Evolutionary conservation across 2,888 invertebrate genomes (phyloP), one percentile per base, ranked within the genome.

Genomic region (Rhorus exstirpatorius): DNA sequence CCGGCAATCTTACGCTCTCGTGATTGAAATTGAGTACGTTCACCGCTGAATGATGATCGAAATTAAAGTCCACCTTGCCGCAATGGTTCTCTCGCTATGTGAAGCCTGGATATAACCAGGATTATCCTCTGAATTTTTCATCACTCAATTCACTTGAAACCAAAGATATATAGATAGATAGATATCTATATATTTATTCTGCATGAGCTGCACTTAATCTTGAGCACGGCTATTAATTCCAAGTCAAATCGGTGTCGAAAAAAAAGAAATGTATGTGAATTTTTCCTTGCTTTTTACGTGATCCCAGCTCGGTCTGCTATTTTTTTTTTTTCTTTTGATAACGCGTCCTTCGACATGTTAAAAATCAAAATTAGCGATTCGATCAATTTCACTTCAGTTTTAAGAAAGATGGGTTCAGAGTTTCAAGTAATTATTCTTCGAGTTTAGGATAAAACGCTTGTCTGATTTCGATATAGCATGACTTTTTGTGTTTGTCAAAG

Each of bases 121-220:
- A 81, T 83, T 81, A 77, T 74, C 77, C 77, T 51, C 72, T 77
- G 83, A 83, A 83, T 80, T 81, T 78, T 77, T 74, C 77, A 80
- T 78, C 81, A 72, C 74, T 74, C 83, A 78, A 77, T 83, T 81
- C 68, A 72, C 70, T 79, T 51, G 17, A 53, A 72, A 61, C 71
- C 38, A 58, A 31, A 58, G 58, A 74, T 38, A 61, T 35, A n/a
- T 60, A 63, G 38, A 63, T 44, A 70, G 46, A 58, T 35, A 58
- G 58, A 74, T 38, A 61, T 35, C n/a, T 60, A 63, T 60, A 63
- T 44, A 70, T 70, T 41, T 24, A 53, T 38, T 41, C 31, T 46
- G 17, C 26, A 60, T 60, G 35, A 38, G 55, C 51, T 55, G 68
- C 49, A 70, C 61, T 80, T 63, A 53, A 75, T 75, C 53, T 68